Base-by-base conservation (phyloP, 2,797 vertebrate species). In the Streptopelia turtur region DNA sequence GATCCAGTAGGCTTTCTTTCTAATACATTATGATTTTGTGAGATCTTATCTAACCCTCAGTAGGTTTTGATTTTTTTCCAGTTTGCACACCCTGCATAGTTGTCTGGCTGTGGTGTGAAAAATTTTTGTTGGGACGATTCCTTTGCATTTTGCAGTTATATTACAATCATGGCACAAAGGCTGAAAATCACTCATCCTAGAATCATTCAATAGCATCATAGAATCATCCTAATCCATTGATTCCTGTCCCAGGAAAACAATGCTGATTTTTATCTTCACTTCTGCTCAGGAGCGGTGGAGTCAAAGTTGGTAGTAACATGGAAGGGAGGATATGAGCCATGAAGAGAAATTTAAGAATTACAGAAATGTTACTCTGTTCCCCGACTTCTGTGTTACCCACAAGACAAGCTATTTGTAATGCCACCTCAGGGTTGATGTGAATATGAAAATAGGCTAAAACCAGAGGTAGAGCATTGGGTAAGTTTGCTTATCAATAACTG, bases 11-110 rank as follows among this genome's bases (percentile, higher is more conserved):
- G 20, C 8, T 83, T 5, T 70, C 39, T 57, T 77, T 90, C 33
- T 71, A 55, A 75, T 28, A 18, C 27, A 12, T 76, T 87, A 9
- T 47, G 25, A 50, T 71, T 76, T 87, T 74, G 24, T 72, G 84
- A 65, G 25, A 28, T 59, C 79, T 50, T 93, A 57, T 56, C 52
- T 50, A 39, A 9, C 9, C 24, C 43, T 11, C 7, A 45, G 9
- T 3, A 78, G 33, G 5, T 57, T 92, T 78, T 37, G 5, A 20
- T 6, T 71, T 78, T 92, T 87, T 53, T 31, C 23, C 23, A 28
- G 0, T 22, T 56, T 53, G 12, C 1, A 1, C 16, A 11, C 27
- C 35, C 15, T 80, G 27, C 24, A 17, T 24, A n/a, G 43, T 69
- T 47, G 64, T 83, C 78, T 5, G 5, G 15, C n/a, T 50, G 24